Evolutionary conservation across 2,797 vertebrate species (phyloP).

Genomic region (Loriculus beryllinus): DNA sequence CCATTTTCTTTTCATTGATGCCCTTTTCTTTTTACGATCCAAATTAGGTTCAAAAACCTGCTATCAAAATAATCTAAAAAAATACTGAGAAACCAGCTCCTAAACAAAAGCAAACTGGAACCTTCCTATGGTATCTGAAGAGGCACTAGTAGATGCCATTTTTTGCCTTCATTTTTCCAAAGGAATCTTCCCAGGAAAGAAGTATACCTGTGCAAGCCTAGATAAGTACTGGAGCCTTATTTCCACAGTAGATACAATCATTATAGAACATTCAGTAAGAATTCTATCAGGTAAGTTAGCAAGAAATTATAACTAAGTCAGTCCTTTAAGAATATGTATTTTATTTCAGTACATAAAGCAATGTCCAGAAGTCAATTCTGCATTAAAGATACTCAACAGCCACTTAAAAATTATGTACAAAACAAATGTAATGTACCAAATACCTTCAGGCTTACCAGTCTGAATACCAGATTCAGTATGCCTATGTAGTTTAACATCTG

Average conservation of each 20-base stretch:
- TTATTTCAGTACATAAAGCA: conserved; percentile 56
- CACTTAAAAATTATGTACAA: conserved; percentile 27
- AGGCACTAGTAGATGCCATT: not conserved
- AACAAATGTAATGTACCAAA: not conserved
- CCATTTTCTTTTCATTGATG: not conserved
- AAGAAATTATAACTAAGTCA: conserved; percentile 36
- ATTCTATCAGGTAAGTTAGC: not conserved
- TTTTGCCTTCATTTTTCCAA: not conserved
- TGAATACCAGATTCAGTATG: not conserved
- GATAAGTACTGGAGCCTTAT: not conserved
- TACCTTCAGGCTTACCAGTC: not conserved
- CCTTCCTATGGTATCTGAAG: not conserved
- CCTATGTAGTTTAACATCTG: not conserved
- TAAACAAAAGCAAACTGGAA: not conserved
- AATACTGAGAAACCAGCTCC: not conserved
- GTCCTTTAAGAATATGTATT: conserved; percentile 31
- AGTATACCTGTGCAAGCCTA: not conserved
- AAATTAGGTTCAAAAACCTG: not conserved
- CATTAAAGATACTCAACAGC: conserved; percentile 38
- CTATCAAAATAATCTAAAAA: not conserved
- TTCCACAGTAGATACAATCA: not conserved
- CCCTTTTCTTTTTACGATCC: not conserved
- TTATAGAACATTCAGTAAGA: not conserved
- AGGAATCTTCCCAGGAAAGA: not conserved
- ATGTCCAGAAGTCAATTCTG: conserved; percentile 8